Base-by-base conservation (phyloP, 2,888 invertebrate species). In the Didymodactylos carnosus region DNA sequence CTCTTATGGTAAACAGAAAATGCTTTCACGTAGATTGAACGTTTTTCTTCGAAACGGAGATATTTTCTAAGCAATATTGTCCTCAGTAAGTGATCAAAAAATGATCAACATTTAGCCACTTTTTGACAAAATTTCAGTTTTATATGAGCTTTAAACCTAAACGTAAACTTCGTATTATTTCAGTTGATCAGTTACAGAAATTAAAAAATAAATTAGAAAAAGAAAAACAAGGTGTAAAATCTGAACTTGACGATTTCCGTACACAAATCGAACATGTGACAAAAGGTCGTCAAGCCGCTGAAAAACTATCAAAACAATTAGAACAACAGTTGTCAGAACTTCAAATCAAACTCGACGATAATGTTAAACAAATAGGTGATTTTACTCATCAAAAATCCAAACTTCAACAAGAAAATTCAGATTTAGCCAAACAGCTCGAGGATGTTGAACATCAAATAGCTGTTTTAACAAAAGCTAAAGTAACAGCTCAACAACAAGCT, bases 251-350 rank as follows among this genome's bases (percentile, higher is more conserved):
- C 87, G 97, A 98, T 87, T 89, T 94, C 84, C 92, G 94, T 84
- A 90, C 91, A 83, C 91, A 91, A 85, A 89, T 94, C 86, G 95
- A 98, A 87, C 93, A 94, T 86, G 88, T 94, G 86, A 89, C 90
- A 87, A 95, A 94, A 88, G 94, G 94, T 88, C 94, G 94, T 92
- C 92, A 92, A 85, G 91, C 93, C 85, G 91, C 92, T 86, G 97
- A 98, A 85, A 98, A 98, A 89, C 90, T 94, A 83, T 91, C 91
- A 86, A 98, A 98, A 87, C 94, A 94, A 86, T 87, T 95, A 80
- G 91, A 92, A 86, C 91, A 92, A 87, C 91, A 94, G 85, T 88
- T 94, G 84, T 90, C 91, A 84, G 98, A 99, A 86, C 88, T 91
- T 78, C 93, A 93, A 86, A 88, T 89, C 84, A 95, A 93, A 88